phyloP scores from a whole-genome alignment of 2,113 vertebrate genomes.

The Platanista minor region DNA sequence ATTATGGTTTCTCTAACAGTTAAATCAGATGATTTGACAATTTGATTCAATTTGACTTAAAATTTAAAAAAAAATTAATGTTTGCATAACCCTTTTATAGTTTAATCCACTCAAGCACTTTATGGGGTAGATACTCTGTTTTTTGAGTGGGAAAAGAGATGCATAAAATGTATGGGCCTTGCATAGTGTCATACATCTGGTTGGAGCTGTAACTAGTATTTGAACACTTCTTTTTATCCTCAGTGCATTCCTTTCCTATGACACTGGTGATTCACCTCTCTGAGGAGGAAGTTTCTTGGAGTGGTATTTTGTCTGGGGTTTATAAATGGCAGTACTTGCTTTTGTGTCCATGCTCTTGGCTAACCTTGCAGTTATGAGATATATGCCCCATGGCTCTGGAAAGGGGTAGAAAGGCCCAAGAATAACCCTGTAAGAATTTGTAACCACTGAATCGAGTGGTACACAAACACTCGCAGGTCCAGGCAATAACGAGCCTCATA shows the following conservation, averaged over 20 bases:
- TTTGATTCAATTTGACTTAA: background rate
- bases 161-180: background rate
- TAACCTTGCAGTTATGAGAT: constrained; percentile 36
- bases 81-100: background rate
- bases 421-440: background rate
- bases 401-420: constrained; percentile 9
- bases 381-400: background rate
- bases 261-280: background rate
- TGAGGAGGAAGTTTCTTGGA: background rate
- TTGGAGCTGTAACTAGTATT: background rate
- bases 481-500: background rate
- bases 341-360: constrained; percentile 18
- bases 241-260: background rate
- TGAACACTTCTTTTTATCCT: background rate
- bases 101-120: background rate
- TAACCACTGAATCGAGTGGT: background rate
- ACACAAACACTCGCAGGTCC: background rate
- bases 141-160: background rate
- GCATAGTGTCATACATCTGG: background rate
- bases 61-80: background rate
- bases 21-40: background rate
- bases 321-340: constrained; percentile 29
- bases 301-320: background rate
- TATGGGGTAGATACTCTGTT: background rate
- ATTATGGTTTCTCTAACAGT: background rate